Percentiles rank a stretch among this genome's conserved stretches.
These are phyloP conservation scores for Clarias macrocephalus DNA, from an alignment of 2,113 vertebrate species.

Conservation along the genomic window DNA sequence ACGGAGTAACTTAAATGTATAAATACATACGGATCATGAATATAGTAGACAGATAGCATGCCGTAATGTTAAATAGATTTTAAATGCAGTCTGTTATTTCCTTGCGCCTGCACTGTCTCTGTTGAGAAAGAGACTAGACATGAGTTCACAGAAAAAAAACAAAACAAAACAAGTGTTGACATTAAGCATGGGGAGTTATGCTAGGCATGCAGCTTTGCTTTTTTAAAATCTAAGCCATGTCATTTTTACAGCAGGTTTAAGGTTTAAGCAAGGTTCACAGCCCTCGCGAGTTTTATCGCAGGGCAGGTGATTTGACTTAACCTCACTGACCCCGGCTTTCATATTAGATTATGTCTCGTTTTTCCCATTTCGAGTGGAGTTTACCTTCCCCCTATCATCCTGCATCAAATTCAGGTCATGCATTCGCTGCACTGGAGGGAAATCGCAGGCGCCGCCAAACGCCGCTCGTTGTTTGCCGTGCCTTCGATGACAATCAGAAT, in stretches of 20 bases:
- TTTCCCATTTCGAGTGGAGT: neutral
- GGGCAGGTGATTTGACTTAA: neutral
- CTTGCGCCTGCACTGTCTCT: neutral
- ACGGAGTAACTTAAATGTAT: neutral
- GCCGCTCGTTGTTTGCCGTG: neutral
- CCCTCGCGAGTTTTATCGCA: neutral
- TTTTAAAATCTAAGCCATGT: neutral
- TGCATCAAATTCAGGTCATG: conserved; percentile 23
- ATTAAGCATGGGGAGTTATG: conserved; percentile 23
- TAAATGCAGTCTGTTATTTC: neutral
- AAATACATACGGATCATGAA: neutral
- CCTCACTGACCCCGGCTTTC: neutral
- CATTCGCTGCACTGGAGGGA: neutral
- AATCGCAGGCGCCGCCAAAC: neutral
- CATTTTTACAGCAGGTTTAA: neutral
- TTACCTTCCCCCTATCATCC: neutral
- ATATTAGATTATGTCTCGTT: neutral
- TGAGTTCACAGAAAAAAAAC: neutral
- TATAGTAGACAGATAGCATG: too few species aligned
- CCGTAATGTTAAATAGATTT: neutral
- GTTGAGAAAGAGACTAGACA: neutral
- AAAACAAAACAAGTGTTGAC: neutral
- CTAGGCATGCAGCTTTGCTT: conserved; percentile 20
- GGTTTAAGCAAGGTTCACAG: neutral
- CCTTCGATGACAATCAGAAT: neutral